A percentile compares a stretch with the other conserved stretches of the same genome.
Evolutionary conservation across 2,888 invertebrate genomes (phyloP).

Genomic region (Eupithecia abbreviata): DNA sequence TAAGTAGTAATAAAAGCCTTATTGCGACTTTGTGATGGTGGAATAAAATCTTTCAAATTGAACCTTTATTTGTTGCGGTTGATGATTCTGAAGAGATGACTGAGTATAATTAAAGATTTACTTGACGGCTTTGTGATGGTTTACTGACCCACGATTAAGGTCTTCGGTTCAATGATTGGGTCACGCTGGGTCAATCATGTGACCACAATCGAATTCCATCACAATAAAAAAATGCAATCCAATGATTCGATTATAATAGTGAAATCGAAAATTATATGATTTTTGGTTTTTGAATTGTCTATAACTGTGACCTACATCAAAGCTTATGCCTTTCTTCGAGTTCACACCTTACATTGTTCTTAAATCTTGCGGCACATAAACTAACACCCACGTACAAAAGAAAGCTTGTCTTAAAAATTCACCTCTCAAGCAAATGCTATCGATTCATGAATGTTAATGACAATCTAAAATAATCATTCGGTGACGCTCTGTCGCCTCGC

Average conservation of each 20-base stretch:
- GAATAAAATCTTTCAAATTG: neutral
- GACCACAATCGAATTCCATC: constrained; percentile 11
- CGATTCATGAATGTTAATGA: constrained; percentile 48
- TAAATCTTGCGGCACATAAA: constrained; percentile 9
- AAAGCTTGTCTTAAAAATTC: constrained; percentile 43
- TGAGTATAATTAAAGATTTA: constrained; percentile 11
- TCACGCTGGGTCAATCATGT: constrained; percentile 27
- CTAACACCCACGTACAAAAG: constrained; percentile 38
- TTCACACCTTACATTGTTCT: constrained; percentile 2
- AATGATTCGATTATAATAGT: neutral
- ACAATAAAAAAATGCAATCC: neutral
- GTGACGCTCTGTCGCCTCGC: constrained; percentile 42
- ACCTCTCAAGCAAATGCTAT: constrained; percentile 45
- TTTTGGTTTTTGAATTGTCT: neutral
- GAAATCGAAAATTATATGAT: neutral
- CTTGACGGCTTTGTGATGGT: constrained; percentile 29
- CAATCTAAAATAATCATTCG: constrained; percentile 43
- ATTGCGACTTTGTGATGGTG: too few relatives aligned
- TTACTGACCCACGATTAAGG: constrained; percentile 36
- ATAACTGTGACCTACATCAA: neutral
- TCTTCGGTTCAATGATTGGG: constrained; percentile 36
- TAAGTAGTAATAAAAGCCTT: too few relatives aligned
- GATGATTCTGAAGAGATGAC: constrained; percentile 6
- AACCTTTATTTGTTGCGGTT: constrained; percentile 6
- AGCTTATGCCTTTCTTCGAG: neutral